Evolutionary conservation across 2,113 vertebrate species (phyloP).

Genomic region (Sciurus niger): DNA sequence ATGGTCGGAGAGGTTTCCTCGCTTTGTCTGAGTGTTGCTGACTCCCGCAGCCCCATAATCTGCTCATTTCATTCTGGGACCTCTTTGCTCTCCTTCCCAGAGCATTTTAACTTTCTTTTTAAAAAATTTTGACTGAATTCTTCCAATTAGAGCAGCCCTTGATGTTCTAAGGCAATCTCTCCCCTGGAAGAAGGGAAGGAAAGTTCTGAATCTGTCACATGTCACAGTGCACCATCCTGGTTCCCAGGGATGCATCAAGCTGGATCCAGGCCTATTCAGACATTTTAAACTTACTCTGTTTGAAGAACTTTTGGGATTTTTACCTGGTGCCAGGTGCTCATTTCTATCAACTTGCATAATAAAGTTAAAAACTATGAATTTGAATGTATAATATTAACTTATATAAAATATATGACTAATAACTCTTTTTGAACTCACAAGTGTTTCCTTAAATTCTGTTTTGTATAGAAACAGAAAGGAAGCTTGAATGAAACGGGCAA

Average conservation of each 20-base stretch:
- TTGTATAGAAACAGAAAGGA: conserved; percentile 54
- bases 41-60: not conserved
- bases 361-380: not conserved
- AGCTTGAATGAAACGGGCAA: not conserved
- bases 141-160: not conserved
- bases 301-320: not conserved
- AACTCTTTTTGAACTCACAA: not conserved
- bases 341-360: conserved; percentile 22
- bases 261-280: not conserved
- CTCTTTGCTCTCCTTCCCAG: not conserved
- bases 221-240: not conserved
- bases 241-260: not conserved
- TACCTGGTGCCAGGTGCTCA: not conserved
- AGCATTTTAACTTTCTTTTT: not conserved
- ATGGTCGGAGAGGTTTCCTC: not conserved
- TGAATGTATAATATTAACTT: conserved; percentile 15
- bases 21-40: not conserved
- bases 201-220: not conserved
- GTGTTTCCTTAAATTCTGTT: not conserved
- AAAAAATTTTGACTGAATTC: not conserved
- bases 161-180: not conserved
- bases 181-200: not conserved
- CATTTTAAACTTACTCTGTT: not conserved
- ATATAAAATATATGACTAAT: not conserved
- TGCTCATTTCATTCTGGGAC: not conserved